Conservation (phyloP, 2,888 invertebrate genomes). For the Apodemia mormo region DNA sequence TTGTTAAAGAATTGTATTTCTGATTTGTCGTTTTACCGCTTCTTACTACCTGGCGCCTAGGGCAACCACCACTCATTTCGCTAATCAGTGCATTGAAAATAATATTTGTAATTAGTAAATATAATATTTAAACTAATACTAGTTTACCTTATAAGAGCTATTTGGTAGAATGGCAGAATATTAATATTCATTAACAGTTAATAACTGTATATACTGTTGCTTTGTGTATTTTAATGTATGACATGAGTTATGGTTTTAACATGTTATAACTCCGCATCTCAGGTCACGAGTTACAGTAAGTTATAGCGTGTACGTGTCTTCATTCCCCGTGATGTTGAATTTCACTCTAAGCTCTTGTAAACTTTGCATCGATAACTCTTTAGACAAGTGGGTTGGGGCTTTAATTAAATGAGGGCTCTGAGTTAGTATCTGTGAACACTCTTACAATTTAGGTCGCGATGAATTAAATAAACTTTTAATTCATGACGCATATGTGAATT, state of each 20-base stretch:
- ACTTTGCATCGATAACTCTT: slow-evolving; percentile 15
- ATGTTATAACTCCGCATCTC: slow-evolving; percentile 8
- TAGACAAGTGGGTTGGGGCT: background rate
- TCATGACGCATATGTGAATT: too few relatives aligned
- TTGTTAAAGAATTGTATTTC: too few relatives aligned
- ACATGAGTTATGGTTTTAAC: background rate
- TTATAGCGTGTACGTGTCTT: slow-evolving; percentile 10
- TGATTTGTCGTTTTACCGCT: too few relatives aligned
- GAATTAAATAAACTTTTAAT: background rate
- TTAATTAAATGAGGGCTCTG: slow-evolving; percentile 7
- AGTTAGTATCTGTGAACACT: background rate
- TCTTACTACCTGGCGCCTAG: too few relatives aligned
- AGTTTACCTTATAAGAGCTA: too few relatives aligned
- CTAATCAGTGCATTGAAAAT: too few relatives aligned
- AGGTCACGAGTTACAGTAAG: slow-evolving; percentile 4
- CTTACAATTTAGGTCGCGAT: background rate
- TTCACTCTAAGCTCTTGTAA: slow-evolving; percentile 8
- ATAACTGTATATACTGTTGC: background rate
- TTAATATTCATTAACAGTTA: background rate
- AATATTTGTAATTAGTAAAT: too few relatives aligned
- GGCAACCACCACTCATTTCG: too few relatives aligned
- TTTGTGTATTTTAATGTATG: slow-evolving; percentile 7
- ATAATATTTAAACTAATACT: too few relatives aligned
- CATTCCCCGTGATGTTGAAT: slow-evolving; percentile 4
- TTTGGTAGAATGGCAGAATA: too few relatives aligned